Percentiles rank a stretch among this genome's conserved stretches.
Conservation (phyloP, 2,797 vertebrate species). For the Falco columbarius region DNA sequence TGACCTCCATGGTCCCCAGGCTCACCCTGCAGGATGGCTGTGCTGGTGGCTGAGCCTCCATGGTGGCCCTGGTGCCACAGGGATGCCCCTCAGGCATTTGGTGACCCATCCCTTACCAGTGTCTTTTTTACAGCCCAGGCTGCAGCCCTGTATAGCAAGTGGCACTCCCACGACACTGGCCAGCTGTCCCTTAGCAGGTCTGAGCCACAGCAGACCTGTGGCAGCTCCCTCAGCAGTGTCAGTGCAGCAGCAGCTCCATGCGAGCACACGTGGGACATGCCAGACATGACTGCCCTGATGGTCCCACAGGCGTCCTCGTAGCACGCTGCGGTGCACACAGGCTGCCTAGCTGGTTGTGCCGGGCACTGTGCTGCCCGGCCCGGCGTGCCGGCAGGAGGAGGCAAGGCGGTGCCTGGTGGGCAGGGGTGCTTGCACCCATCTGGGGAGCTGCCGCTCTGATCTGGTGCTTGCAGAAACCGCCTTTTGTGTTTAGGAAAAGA, state of each 20-base stretch:
- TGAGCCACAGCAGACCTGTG: not conserved
- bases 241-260: accelerated
- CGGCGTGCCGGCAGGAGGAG: accelerated
- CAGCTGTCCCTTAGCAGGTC: not conserved
- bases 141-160: accelerated
- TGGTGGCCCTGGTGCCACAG: accelerated
- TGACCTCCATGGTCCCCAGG: not conserved
- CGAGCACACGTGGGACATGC: accelerated
- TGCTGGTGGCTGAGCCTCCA: accelerated
- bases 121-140: not conserved
- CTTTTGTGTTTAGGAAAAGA: not conserved
- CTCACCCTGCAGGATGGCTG: accelerated
- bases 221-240: accelerated
- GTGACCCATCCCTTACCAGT: not conserved
- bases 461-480: accelerated
- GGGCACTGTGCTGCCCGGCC: accelerated
- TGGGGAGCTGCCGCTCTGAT: not conserved
- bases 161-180: not conserved
- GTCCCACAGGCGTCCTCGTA: accelerated
- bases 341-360: accelerated
- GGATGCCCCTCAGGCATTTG: accelerated
- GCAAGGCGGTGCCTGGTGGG: accelerated
- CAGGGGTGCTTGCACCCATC: not conserved
- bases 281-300: accelerated
- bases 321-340: accelerated